phyloP scores from a whole-genome alignment of 1,140 invertebrate species.

The Berghia stephanieae region DNA sequence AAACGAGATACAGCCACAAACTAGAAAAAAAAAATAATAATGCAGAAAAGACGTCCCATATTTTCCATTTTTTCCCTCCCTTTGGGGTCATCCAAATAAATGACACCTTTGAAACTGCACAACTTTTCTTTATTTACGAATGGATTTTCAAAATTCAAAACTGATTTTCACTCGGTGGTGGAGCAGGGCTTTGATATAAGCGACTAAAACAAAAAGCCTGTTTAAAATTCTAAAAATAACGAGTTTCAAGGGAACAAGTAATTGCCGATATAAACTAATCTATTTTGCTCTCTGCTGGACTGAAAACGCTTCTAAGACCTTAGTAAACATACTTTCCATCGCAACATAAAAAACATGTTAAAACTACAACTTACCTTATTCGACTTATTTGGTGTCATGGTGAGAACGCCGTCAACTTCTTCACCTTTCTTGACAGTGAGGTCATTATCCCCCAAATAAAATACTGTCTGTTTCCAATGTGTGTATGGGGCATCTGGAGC shows the following conservation, averaged over 20 bases:
- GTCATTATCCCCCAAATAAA: constrained; percentile 96
- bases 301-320: background rate
- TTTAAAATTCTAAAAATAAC: no score
- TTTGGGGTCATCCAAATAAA: no score
- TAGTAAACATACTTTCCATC: background rate
- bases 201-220: background rate
- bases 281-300: background rate
- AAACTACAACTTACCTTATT: constrained; percentile 79
- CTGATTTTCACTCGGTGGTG: no score
- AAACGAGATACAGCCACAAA: no score
- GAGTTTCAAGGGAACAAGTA: background rate
- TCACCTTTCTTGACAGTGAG: constrained; percentile 94
- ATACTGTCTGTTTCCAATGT: constrained; percentile 99
- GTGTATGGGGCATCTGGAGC: constrained; percentile 97
- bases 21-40: no score
- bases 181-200: no score
- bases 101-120: no score
- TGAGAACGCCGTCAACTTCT: constrained; percentile 89
- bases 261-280: background rate
- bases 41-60: no score
- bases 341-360: background rate
- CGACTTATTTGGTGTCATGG: constrained; percentile 92
- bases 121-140: no score
- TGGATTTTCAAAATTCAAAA: no score
- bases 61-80: no score